Evolutionary conservation across 2,797 vertebrate genomes (phyloP), one percentile per base, ranked within the genome.

Genomic region (Delichon dasypus): DNA sequence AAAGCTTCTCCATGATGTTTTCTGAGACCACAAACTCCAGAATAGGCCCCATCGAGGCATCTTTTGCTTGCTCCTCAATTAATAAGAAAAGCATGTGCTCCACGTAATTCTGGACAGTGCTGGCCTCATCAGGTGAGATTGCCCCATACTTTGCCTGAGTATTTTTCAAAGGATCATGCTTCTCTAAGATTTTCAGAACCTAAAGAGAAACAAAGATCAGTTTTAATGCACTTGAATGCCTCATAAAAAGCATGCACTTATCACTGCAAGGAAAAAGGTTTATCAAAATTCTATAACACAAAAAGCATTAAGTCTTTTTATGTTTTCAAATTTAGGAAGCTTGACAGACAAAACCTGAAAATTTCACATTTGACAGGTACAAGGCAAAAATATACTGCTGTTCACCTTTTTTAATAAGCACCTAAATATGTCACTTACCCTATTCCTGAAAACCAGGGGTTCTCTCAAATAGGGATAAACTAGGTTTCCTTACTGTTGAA

Each of bases 1-100:
- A 99, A 54, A 99, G 98, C 42, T 99, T 99, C 94, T 99, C 99
- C 99, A 99, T 99, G 92, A 99, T 99, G 75, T 99, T 99, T 98
- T 99, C 99, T 76, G 98, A 98, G 88, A 99, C 99, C 85, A 99
- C 99, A 42, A 99, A 99, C 97, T 99, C 99, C 98, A 99, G 97
- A 94, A 99, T 99, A 79, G 99, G 98, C 44, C 99, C 99, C 99
- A 99, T 99, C 3, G 99, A 98, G 5, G 96, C 98, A 97, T 98
- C 98, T 12, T 98, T 99, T 72, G 98, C 97, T 75, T 98, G 98
- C 85, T 99, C 99, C 92, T 99, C 99, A 86, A 99, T 99, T 66
- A 99, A 94, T 92, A 99, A 97, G 89, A 99, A 98, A 19, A 99
- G 98, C 99, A 99, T 99, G 96, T 99, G 99, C 77, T 99, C 99